These are phyloP conservation scores for Enteromius fasciolatus DNA, from an alignment of 2,797 vertebrate species.

Conservation along the genomic window DNA sequence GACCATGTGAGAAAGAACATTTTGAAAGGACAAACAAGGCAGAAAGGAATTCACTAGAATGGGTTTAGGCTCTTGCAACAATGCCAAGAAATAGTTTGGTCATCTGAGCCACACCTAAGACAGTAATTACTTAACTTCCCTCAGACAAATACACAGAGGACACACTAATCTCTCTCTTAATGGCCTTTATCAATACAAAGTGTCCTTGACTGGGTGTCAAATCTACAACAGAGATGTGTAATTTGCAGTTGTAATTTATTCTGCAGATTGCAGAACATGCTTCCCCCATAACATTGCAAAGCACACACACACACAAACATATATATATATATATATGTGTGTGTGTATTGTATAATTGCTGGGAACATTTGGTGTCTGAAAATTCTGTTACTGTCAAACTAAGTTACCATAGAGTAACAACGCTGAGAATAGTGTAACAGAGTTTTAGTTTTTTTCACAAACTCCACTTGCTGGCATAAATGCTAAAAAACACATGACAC, in stretches of 20 bases:
- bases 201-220: slow-evolving; percentile 15
- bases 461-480: too few species aligned
- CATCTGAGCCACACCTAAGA: slow-evolving; percentile 45
- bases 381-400: too few species aligned
- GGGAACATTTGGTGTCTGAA: too few species aligned
- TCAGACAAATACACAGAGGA: slow-evolving; percentile 27
- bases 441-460: too few species aligned
- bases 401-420: too few species aligned
- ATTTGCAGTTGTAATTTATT: not conserved
- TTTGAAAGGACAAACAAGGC: slow-evolving; percentile 38
- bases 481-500: too few species aligned
- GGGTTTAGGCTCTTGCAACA: not conserved
- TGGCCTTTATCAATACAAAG: slow-evolving; percentile 10
- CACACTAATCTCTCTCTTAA: not conserved
- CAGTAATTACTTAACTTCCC: slow-evolving; percentile 21
- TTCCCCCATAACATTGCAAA: not conserved
- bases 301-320: too few species aligned
- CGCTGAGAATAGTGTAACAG: too few species aligned
- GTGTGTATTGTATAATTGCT: too few species aligned
- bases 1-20: slow-evolving; percentile 31
- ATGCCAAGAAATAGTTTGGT: slow-evolving; percentile 21
- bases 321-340: too few species aligned
- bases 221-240: slow-evolving; percentile 10
- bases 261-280: not conserved
- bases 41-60: slow-evolving; percentile 43